Evolutionary conservation across 2,888 invertebrate species (phyloP).

Genomic region (Sialis fuliginosa): DNA sequence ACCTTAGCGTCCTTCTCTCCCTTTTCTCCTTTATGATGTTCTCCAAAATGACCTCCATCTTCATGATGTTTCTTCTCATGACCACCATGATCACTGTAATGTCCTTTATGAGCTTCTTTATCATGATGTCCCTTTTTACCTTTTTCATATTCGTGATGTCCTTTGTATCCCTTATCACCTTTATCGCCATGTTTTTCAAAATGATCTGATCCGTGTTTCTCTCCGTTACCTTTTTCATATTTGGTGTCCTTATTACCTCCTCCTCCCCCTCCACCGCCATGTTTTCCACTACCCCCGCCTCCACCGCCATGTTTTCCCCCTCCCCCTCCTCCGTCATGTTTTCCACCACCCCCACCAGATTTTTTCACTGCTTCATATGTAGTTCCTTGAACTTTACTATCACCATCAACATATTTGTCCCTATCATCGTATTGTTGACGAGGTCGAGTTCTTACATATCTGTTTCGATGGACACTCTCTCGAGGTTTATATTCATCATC

Average conservation of each 20-base stretch:
- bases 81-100: constrained; percentile 29
- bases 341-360: not conserved
- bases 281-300: constrained; percentile 1
- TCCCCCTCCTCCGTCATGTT: constrained; percentile 1
- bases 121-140: constrained; percentile 22
- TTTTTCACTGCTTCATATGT: constrained; percentile 4
- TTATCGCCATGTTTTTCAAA: constrained; percentile 18
- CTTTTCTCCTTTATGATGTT: constrained; percentile 31
- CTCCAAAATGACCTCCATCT: constrained; percentile 26
- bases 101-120: constrained; percentile 29
- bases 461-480: too few species aligned
- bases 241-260: constrained; percentile 1
- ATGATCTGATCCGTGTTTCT: constrained; percentile 15
- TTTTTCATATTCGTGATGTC: constrained; percentile 20
- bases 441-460: too few species aligned
- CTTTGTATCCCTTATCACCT: constrained; percentile 21
- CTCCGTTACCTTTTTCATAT: constrained; percentile 6
- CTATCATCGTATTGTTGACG: too few species aligned
- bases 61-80: constrained; percentile 32
- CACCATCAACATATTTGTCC: not conserved
- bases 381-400: not conserved
- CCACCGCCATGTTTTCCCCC: constrained; percentile 1
- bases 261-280: constrained; percentile 3
- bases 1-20: constrained; percentile 29
- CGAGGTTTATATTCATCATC: too few species aligned